Evolutionary conservation across 2,113 vertebrate species (phyloP), one percentile per base, ranked within the genome.

Genomic region (Vanacampus margaritifer): DNA sequence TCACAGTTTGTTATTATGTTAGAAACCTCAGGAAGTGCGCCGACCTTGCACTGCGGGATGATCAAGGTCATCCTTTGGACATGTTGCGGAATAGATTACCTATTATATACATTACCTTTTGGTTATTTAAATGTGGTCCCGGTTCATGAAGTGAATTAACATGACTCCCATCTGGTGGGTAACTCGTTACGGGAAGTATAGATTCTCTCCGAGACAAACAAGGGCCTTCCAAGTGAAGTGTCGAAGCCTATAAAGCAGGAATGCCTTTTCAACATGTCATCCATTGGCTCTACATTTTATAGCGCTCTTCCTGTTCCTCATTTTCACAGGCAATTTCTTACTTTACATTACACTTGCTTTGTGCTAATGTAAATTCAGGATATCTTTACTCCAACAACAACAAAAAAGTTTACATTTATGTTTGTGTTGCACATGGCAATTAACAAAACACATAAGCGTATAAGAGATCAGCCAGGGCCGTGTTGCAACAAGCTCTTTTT

Each of bases 181-280:
- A 54, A 46, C 51, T 51, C 69, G 68, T 86, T 74, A 69, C 41
- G 65, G 45, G 54, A 67, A 76, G 71, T 54, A 54, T 74, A 73
- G 67, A 75, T 32, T 82, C 71, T 74, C 72, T 77, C 79, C 66
- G 62, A 71, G 74, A 80, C 81, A 79, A 84, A 83, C 79, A 80
- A 80, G 32, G 62, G 64, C 58, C 32, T 67, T 73, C 66, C 67
- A 62, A 86, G 81, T 75, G 65, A 32, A 73, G 75, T 68, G 80
- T 84, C 79, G 65, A 57, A 73, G 64, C 64, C 72, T 79, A 69
- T 85, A 82, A 86, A 88, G 69, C 6, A 71, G 45, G 67, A 85
- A 88, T 85, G 79, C 84, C 80, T 85, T 86, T 85, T 87, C 67
- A 77, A 67, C 74, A 76, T 81, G 73, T 84, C 88, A 85, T 79